Evolutionary conservation across 2,113 vertebrate genomes (phyloP).

Genomic region (Tympanuchus pallidicinctus): DNA sequence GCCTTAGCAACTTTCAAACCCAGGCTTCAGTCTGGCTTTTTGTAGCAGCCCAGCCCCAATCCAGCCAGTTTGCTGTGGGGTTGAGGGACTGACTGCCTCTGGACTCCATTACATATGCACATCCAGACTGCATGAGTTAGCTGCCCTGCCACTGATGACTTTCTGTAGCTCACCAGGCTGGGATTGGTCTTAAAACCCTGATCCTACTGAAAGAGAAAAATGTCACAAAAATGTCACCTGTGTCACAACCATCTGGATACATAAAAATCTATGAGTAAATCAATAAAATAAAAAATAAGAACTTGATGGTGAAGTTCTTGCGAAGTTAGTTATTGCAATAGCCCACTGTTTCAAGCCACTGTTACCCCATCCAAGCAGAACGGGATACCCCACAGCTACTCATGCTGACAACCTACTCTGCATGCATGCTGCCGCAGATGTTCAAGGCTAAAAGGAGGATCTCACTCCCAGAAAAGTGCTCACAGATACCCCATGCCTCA

Average conservation of each 20-base stretch:
- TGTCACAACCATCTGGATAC: fast-evolving
- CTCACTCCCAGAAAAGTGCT: fast-evolving
- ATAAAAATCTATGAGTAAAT: neutral
- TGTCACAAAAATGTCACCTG: neutral
- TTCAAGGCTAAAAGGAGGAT: neutral
- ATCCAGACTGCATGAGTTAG: neutral
- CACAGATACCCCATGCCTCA: neutral
- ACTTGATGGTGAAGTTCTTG: neutral
- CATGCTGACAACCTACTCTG: neutral
- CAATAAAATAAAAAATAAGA: neutral
- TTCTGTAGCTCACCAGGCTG: neutral
- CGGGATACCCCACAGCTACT: neutral
- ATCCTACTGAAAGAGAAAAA: neutral
- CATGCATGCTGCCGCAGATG: neutral
- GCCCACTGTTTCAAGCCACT: neutral
- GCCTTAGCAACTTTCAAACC: neutral
- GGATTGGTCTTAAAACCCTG: neutral
- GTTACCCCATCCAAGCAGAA: neutral
- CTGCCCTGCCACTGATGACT: neutral
- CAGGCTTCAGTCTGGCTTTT: neutral
- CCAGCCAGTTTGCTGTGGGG: neutral
- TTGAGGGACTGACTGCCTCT: neutral
- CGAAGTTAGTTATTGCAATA: neutral
- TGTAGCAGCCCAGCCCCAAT: neutral
- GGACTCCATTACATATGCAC: too few relatives aligned